Evolutionary conservation across 2,888 invertebrate species (phyloP), one percentile per base, ranked within the genome.

Genomic region (Phania funesta): DNA sequence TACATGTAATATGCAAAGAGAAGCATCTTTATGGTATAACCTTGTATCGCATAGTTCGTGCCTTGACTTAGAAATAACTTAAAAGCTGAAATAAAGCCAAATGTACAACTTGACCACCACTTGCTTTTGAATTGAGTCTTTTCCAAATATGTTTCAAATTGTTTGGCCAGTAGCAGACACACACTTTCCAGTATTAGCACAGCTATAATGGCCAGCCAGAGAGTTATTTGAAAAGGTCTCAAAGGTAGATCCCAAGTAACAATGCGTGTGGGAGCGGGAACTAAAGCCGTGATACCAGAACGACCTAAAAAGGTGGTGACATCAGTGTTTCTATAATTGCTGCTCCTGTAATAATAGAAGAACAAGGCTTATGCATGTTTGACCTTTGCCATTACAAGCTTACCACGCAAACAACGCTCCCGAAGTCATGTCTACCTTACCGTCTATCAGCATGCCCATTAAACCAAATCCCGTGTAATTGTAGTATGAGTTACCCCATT

Each of bases 381-480:
- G 4, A 18, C 9, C 5, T 16, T 16, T 0, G 13, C 8, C 16
- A 29, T 38, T n/a, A 3, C n/a, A 35, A 22, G 18, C 54, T 11
- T 52, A 86, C 86, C 87, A 88, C 3, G 82, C 38, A 68, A 84
- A 87, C 71, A 88, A 52, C 3, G 85, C 90, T 1, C 88, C 87
- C 32, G 90, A 73, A 8, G 84, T 85, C 62, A 89, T 87, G 86
- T 95, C 94, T 6, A 93, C 93, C n/a, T 91, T 91, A 86, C 94
- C 94, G 79, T 92, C 91, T 13, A 92, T 90, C 0, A 95, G 90
- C 87, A 93, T 93, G 4, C 94, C 94, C 20, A 95, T 85, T 5
- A 94, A 88, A 20, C 95, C 95, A 84, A 92, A 91, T 2, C 94
- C 94, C 0, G 94, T 93, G 84, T 91, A 91, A 85, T 95, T 95